phyloP scores from a whole-genome alignment of 2,113 vertebrate genomes.

The Cacatua alba region DNA sequence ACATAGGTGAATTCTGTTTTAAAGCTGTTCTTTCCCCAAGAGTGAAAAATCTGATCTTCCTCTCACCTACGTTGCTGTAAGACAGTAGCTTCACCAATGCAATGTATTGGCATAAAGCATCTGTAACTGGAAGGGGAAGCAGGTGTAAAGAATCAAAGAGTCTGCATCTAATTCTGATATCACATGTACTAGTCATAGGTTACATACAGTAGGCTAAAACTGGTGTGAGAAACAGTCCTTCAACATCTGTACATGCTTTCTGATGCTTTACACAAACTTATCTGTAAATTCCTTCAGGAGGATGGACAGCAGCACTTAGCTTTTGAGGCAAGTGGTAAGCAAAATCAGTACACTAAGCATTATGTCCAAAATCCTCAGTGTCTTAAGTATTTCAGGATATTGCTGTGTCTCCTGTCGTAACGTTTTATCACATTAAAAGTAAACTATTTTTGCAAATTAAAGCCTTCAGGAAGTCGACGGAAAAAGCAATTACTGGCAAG shows the following conservation, averaged over 20 bases:
- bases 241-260: neutral
- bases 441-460: constrained; percentile 76
- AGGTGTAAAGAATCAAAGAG: neutral
- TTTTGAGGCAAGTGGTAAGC: neutral
- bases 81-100: neutral
- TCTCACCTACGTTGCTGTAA: neutral
- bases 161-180: neutral
- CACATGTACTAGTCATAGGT: neutral
- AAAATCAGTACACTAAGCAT: neutral
- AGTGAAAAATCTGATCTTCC: neutral
- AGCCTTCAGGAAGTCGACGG: constrained; percentile 69
- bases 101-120: neutral
- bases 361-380: neutral
- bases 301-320: neutral
- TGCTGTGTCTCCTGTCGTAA: neutral
- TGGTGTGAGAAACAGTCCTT: neutral
- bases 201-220: neutral
- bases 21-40: neutral
- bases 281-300: neutral
- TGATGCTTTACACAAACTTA: neutral
- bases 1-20: constrained; percentile 15
- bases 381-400: constrained; percentile 3
- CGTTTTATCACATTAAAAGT: constrained; percentile 69
- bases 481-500: constrained; percentile 72
- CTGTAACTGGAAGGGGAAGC: neutral